Conservation (phyloP, 1,140 invertebrate genomes). For the Tetragonula clypearis region DNA sequence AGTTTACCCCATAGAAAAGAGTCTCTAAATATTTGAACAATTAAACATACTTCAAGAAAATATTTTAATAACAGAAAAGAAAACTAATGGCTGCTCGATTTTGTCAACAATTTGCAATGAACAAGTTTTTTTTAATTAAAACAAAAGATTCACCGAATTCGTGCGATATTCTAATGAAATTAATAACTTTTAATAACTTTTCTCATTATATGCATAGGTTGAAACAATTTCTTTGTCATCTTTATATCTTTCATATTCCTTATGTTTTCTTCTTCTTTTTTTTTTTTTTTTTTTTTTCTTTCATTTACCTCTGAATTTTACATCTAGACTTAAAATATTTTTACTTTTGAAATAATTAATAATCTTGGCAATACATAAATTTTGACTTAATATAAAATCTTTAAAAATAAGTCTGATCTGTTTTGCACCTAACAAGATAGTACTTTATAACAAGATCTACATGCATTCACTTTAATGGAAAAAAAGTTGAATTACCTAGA, state of each 20-base stretch:
- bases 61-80: not conserved
- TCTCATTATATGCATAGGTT: constrained; percentile 3
- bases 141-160: constrained; percentile 8
- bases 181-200: constrained; percentile 6
- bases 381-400: not conserved
- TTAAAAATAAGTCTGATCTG: not conserved
- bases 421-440: not conserved
- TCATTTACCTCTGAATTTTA: not conserved
- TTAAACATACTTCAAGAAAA: not conserved
- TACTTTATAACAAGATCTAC: constrained; percentile 61
- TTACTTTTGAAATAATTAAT: not conserved
- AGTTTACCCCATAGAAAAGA: not conserved
- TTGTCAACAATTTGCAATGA: not conserved
- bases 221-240: not conserved
- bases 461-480: constrained; percentile 75
- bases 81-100: not conserved
- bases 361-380: not conserved
- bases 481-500: constrained; percentile 81
- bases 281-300: constrained; percentile 15
- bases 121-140: constrained; percentile 5
- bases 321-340: not conserved
- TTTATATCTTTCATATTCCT: not conserved
- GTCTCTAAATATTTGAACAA: not conserved
- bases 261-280: not conserved
- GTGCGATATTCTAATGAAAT: not conserved